Base-by-base conservation (phyloP, 2,113 vertebrate genomes). In the Plecotus auritus region DNA sequence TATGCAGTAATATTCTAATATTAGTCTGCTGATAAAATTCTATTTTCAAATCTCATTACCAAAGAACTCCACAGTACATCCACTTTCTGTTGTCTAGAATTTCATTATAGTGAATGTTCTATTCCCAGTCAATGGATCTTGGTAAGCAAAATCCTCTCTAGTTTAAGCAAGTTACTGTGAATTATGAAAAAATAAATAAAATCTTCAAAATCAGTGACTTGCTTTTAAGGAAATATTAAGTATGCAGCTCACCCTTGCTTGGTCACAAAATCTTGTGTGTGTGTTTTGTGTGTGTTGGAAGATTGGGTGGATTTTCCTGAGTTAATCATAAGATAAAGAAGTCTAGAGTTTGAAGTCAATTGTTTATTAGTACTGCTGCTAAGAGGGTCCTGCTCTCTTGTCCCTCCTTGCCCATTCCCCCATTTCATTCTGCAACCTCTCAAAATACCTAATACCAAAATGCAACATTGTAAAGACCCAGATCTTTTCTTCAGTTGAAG, bases 1-100 rank as follows among this genome's bases (percentile, higher is more conserved):
- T 89, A 81, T 10, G 12, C 67, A 85, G 30, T 61, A 54, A 89
- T 87, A 81, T 89, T 97, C 89, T 89, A 96, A 91, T 90, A 97
- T 96, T 86, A 85, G 59, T 73, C 56, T 89, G 70, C 56, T 30
- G 51, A 51, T 95, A 88, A 95, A 94, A 95, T 67, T 95, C 51
- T 90, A 77, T 86, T 96, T 96, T 97, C 89, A 95, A 93, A 96
- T 87, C 83, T 95, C 64, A 51, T 96, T 95, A 95, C 26, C 78
- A 77, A 96, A 88, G 47, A 91, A 14, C 69, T 95, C 82, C 42
- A 83, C 4, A 85, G 35, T 76, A 32, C 49, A 51, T 86, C 40
- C 66, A 94, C 32, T 89, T 88, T 77, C 77, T 90, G 51, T 76
- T 89, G 42, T 84, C 47, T 73, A 51, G 64, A 95, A 51, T 89